Percentiles rank a stretch among this genome's conserved stretches.
Conservation (phyloP, 2,888 invertebrate species). For the Cybosia mesomella region DNA sequence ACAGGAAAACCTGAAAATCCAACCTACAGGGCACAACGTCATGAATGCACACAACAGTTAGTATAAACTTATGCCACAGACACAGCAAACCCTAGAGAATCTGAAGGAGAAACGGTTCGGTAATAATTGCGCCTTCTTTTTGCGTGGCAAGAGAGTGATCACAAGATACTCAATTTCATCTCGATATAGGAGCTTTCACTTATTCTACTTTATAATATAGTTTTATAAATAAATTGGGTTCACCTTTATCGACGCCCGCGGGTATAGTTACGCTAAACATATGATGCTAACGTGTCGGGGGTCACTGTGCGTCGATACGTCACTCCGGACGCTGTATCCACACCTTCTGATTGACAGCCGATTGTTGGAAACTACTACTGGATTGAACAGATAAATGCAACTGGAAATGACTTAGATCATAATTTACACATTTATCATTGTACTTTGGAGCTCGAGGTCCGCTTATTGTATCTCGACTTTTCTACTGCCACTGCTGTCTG, state of each 20-base stretch:
- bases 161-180: no score
- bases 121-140: background rate
- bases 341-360: conserved; percentile 62
- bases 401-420: conserved; percentile 8
- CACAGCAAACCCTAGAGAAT: no score
- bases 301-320: conserved; percentile 53
- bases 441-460: no score
- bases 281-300: conserved; percentile 29
- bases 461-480: no score
- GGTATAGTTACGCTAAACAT: conserved; percentile 15
- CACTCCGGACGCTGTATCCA: conserved; percentile 66
- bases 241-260: background rate
- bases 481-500: no score
- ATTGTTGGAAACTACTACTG: conserved; percentile 12
- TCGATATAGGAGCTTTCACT: background rate
- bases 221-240: background rate
- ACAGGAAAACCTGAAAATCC: no score
- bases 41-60: no score
- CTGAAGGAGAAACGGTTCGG: no score
- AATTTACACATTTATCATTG: no score
- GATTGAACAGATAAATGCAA: background rate
- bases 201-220: background rate
- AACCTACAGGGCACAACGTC: no score
- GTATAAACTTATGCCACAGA: no score
- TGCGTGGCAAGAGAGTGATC: no score